Evolutionary conservation across 2,888 invertebrate species (phyloP).

Genomic region (Cryptophagus acutangulus): DNA sequence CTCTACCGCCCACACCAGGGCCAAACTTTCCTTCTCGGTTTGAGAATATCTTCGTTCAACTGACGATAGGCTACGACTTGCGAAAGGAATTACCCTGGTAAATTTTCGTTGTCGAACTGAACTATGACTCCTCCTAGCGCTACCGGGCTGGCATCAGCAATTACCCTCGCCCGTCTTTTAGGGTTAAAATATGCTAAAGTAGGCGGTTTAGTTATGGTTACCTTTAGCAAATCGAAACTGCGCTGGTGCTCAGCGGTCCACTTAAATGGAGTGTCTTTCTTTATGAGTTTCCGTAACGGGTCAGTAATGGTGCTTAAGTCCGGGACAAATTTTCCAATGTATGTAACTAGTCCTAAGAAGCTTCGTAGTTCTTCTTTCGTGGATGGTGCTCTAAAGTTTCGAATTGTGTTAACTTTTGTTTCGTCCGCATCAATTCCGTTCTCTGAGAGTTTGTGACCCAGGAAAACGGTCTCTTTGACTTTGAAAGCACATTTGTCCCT

Average conservation of each 20-base stretch:
- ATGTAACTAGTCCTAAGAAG: conserved; percentile 5
- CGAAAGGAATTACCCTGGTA: conserved; percentile 29
- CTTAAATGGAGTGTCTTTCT: conserved; percentile 1
- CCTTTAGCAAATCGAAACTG: conserved; percentile 13
- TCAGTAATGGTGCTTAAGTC: not conserved
- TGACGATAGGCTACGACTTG: conserved; percentile 27
- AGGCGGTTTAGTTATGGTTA: conserved; percentile 1
- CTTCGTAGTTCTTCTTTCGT: conserved; percentile 6
- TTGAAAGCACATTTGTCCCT: conserved; percentile 27
- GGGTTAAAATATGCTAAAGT: conserved; percentile 11
- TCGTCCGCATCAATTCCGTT: conserved; percentile 6
- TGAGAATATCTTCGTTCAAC: conserved; percentile 35
- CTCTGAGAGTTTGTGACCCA: conserved; percentile 3
- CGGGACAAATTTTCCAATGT: not conserved
- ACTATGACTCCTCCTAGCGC: conserved; percentile 32
- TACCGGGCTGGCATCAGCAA: conserved; percentile 24
- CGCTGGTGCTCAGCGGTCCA: conserved; percentile 6
- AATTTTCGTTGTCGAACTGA: conserved; percentile 18
- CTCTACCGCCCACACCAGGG: conserved; percentile 42
- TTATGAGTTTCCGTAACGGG: not conserved
- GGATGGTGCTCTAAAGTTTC: conserved; percentile 1
- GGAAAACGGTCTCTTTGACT: conserved; percentile 1
- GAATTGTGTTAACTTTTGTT: not conserved
- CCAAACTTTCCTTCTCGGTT: conserved; percentile 40
- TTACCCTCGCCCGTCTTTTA: not conserved